Base-by-base conservation (phyloP, 2,888 invertebrate species). In the Nebria salina region DNA sequence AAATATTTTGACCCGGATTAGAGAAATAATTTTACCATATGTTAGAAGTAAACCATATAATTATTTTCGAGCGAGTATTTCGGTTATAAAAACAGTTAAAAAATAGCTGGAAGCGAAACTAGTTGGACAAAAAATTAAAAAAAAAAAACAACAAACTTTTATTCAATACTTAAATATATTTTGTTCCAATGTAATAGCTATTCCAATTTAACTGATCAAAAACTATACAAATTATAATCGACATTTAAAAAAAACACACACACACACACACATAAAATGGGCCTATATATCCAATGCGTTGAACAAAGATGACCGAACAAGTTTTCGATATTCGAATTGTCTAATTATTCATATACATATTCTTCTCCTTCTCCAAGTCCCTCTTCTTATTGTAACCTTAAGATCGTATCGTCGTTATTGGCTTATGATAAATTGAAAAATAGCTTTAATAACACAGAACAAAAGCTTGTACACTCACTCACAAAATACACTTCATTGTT, bases 341-440 rank as follows among this genome's bases (percentile, higher is more conserved):
- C 85, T 86, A 86, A 86, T 86, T 86, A 86, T 86, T 86, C 86
- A 86, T 85, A 84, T 85, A 84, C 84, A 15, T 66, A 84, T 84
- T 84, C 82, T 82, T 81, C 74, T 83, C 72, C 77, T 85, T 84
- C 81, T 82, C 72, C 84, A 83, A 34, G 65, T 82, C 82, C 78
- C 77, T 77, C 64, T 80, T 64, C 80, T 80, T 64, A 70, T 79
- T 43, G 68, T 74, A 20, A 20, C 65, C 64, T 77, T 75, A 80
- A 84, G 85, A 85, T 85, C 84, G 70, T 80, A 75, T 80, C 80
- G 13, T 43, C 15, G 20, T 75, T 83, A 83, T 85, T 86, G 84
- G 85, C 84, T 86, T 86, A 86, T 86, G 86, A 86, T 86, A 86
- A 86, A 86, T 86, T 86, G 86, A 86, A 85, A 34, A 86, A 86